Evolutionary conservation across 1,140 invertebrate species (phyloP), one percentile per base, ranked within the genome.

Genomic region (Steinernema feltiae): DNA sequence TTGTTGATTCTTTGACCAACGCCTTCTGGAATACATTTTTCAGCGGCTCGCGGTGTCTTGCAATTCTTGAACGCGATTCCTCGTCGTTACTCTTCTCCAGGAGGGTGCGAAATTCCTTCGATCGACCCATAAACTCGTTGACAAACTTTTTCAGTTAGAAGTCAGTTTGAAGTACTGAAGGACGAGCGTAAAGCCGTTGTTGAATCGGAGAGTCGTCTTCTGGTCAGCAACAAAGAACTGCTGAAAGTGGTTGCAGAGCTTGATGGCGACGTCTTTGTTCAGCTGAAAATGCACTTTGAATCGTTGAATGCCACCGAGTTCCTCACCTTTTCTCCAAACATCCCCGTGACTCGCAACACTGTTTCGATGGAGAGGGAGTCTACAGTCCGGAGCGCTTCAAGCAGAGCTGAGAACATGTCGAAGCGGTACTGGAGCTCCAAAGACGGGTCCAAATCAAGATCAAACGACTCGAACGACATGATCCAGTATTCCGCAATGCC

Each of bases 341-440:
- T 7, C 7, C 7, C 41, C 41, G 41, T 12, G n/a, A 46, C n/a
- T 46, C n/a, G 7, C n/a, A 63, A 27, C 2, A 63, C 53, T 3
- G 12, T 63, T 21, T 63, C 53, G 53, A 63, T 63, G 53, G 53
- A 63, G 53, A 63, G 53, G 3, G 12, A n/a, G 53, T 63, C 53
- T 3, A 63, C 53, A 7, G 24, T 21, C 24, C 53, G 12, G 12
- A 63, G 53, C 53, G 53, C 24, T 27, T 63, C 53, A 7, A 63
- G 24, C 2, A 63, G 53, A 3, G 24, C 12, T 3, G 12, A 63
- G 24, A 63, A 27, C 7, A 63, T 63, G 53, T 63, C 24, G 24
- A 63, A 63, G 53, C 53, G 53, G 53, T n/a, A 63, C 24, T 63
- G 12, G 2, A 15, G 7, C 24, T 63, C 53, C 53, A 63, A 15